These are phyloP conservation scores for Trichechus manatus DNA, from an alignment of 2,113 vertebrate species.

Conservation along the genomic window DNA sequence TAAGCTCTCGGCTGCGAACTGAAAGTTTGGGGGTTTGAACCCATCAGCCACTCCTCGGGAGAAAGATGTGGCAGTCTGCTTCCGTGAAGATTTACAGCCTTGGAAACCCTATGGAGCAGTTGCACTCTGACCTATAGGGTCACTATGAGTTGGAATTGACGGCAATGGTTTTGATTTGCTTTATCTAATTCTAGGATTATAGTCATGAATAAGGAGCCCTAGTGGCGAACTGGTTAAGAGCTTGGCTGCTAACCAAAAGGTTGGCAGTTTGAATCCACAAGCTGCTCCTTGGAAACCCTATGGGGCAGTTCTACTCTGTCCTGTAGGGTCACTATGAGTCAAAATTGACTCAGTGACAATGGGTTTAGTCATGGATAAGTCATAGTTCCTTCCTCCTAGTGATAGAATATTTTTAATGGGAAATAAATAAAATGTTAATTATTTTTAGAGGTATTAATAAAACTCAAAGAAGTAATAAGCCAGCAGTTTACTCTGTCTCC, in stretches of 20 bases:
- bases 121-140: neutral
- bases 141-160: neutral
- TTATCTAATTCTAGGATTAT: neutral
- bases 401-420: conserved; percentile 49
- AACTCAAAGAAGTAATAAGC: conserved; percentile 51
- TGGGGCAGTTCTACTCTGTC: too few relatives aligned
- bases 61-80: too few relatives aligned
- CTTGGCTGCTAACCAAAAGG: too few relatives aligned
- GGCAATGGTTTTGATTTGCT: neutral
- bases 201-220: neutral
- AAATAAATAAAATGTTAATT: conserved; percentile 45
- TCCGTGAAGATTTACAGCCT: neutral
- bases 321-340: too few relatives aligned
- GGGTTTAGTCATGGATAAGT: neutral
- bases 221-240: too few relatives aligned
- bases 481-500: conserved; percentile 36
- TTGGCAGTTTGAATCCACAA: too few relatives aligned
- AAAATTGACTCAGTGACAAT: too few relatives aligned
- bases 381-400: neutral
- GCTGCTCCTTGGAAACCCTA: too few relatives aligned
- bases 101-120: neutral
- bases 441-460: conserved; percentile 48
- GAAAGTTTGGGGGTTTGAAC: neutral
- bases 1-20: neutral
- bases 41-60: neutral